Percentiles rank a stretch among this genome's conserved stretches.
phyloP scores from a whole-genome alignment of 1,140 invertebrate genomes.

The Aphelinus atriplicis region DNA sequence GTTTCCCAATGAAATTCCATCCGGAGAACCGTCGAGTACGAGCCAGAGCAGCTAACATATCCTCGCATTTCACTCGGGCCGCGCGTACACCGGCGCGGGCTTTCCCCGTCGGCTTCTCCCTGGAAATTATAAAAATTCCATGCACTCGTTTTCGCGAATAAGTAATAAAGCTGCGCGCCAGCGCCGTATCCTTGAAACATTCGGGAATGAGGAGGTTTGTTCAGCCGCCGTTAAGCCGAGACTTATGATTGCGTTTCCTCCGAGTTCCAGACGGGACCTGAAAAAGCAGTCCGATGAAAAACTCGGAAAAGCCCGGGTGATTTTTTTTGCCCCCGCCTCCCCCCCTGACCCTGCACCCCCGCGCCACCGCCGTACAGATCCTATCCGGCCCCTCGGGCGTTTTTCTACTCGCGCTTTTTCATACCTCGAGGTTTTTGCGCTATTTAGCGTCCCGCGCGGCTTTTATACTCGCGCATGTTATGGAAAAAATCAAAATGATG shows the following conservation, averaged over 20 bases:
- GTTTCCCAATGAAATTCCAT: no score
- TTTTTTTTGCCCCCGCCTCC: conserved; percentile 13
- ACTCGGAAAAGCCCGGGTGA: conserved; percentile 38
- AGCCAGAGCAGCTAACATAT: no score
- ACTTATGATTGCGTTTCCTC: conserved; percentile 49
- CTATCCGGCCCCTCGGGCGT: conserved; percentile 27
- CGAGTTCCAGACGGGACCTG: conserved; percentile 48
- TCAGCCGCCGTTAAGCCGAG: conserved; percentile 44
- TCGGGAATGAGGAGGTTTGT: conserved; percentile 48
- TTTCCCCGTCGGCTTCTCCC: not conserved
- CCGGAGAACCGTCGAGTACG: no score
- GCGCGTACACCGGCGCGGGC: not conserved
- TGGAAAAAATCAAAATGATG: no score
- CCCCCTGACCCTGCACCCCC: conserved; percentile 27
- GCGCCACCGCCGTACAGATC: conserved; percentile 14
- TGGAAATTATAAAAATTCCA: conserved; percentile 32
- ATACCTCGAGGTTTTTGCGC: conserved; percentile 1
- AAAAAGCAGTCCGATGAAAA: conserved; percentile 50
- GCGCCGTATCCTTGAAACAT: conserved; percentile 47
- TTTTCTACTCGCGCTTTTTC: conserved; percentile 29
- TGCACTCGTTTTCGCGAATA: conserved; percentile 45
- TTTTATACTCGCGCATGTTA: no score
- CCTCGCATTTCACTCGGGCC: not conserved
- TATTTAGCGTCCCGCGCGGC: no score
- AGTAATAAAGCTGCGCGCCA: conserved; percentile 46